phyloP scores from a whole-genome alignment of 2,888 invertebrate species.

The Ditylenchus weischeri region DNA sequence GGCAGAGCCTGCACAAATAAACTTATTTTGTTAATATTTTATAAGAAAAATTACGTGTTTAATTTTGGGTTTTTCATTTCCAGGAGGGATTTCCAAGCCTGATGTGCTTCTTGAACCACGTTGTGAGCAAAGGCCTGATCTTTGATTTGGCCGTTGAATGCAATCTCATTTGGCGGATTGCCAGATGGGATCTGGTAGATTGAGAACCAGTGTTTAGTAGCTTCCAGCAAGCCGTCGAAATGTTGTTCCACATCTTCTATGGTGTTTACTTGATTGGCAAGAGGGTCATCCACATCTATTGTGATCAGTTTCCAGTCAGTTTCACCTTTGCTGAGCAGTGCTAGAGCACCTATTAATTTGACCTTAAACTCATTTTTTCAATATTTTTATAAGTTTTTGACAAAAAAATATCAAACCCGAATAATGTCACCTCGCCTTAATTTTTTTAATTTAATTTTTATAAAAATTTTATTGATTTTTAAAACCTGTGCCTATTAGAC shows the following conservation, averaged over 20 bases:
- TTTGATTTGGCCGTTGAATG: constrained; percentile 91
- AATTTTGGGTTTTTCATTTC: constrained; percentile 42
- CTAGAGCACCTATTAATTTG: constrained; percentile 86
- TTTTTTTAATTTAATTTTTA: too few species aligned
- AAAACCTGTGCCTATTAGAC: constrained; percentile 64
- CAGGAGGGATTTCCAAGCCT: constrained; percentile 61
- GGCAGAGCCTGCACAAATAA: neutral
- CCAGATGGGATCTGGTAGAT: constrained; percentile 89
- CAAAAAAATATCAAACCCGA: constrained; percentile 24
- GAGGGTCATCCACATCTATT: constrained; percentile 86
- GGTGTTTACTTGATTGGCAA: constrained; percentile 77
- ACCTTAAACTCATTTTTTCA: constrained; percentile 68
- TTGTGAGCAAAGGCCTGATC: constrained; percentile 61
- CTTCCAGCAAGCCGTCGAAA: constrained; percentile 84
- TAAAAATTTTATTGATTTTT: too few species aligned
- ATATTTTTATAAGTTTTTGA: too few species aligned
- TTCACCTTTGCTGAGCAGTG: constrained; percentile 93
- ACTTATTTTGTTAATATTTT: neutral
- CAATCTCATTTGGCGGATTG: constrained; percentile 87
- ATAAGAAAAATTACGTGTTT: constrained; percentile 42
- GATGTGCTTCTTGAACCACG: constrained; percentile 60
- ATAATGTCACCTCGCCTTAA: constrained; percentile 40
- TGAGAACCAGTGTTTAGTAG: constrained; percentile 96
- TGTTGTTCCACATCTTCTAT: constrained; percentile 82
- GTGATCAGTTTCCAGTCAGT: constrained; percentile 96